phyloP scores from a whole-genome alignment of 2,888 invertebrate species.

The Pachliopta kotzebuea region DNA sequence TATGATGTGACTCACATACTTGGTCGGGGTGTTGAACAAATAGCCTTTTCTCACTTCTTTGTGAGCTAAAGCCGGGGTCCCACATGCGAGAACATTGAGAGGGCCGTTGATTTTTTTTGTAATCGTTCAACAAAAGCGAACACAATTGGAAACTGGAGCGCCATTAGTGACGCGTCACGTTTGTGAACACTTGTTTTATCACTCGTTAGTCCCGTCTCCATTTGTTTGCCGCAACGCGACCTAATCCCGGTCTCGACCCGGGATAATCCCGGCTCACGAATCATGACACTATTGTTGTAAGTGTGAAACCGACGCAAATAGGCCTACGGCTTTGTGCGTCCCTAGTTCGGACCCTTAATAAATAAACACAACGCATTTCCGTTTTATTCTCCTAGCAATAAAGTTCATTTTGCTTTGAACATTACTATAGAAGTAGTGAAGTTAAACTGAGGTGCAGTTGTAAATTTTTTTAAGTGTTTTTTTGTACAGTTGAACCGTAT shows the following conservation, averaged over 20 bases:
- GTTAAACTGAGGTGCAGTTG: no score
- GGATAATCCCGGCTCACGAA: conserved; percentile 79
- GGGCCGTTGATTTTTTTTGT: no score
- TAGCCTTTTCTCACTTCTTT: no score
- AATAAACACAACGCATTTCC: conserved; percentile 33
- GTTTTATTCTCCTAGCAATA: rapidly evolving
- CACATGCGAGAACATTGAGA: no score
- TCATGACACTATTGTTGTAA: conserved; percentile 81
- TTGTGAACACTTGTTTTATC: conserved; percentile 59
- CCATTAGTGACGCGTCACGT: conserved; percentile 55
- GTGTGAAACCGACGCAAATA: conserved; percentile 81
- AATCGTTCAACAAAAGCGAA: conserved; percentile 39
- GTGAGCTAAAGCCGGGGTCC: no score
- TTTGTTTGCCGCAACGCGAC: conserved; percentile 77
- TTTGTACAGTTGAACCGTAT: not conserved
- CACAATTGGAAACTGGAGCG: conserved; percentile 61
- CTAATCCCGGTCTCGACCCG: conserved; percentile 72
- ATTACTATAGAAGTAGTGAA: conserved; percentile 41
- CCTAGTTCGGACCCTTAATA: conserved; percentile 35
- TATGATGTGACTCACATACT: no score
- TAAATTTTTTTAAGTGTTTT: not conserved
- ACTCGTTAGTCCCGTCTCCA: conserved; percentile 63
- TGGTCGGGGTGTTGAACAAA: no score
- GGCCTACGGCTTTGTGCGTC: conserved; percentile 63
- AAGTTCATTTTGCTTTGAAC: conserved; percentile 40